Evolutionary conservation across 2,888 invertebrate species (phyloP).

Genomic region (Drosophila leonis): DNA sequence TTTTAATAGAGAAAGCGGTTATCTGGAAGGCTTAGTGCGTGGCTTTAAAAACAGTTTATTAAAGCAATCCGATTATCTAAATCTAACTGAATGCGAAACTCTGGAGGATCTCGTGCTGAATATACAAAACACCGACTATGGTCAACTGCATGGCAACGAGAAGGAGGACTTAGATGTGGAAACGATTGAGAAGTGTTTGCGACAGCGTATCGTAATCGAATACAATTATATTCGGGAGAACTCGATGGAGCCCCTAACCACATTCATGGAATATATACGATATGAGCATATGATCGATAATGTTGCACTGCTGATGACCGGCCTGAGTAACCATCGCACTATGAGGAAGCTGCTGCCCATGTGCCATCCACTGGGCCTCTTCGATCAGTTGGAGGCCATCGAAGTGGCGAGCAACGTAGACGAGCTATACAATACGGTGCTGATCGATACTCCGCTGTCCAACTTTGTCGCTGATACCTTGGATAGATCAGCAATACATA

Average conservation of each 20-base stretch:
- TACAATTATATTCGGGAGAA: slow-evolving; percentile 98
- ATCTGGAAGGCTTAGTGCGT: slow-evolving; percentile 97
- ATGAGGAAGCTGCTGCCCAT: slow-evolving; percentile 98
- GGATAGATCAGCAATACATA: slow-evolving; percentile 97
- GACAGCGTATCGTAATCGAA: slow-evolving; percentile 97
- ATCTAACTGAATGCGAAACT: slow-evolving; percentile 99
- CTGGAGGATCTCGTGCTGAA: slow-evolving; percentile 98
- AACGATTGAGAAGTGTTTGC: slow-evolving; percentile 97
- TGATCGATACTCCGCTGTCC: slow-evolving; percentile 98
- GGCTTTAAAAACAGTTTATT: slow-evolving; percentile 99
- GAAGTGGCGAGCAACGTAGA: slow-evolving; percentile 98
- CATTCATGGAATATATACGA: slow-evolving; percentile 98
- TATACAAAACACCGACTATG: slow-evolving; percentile 98
- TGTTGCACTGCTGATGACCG: slow-evolving; percentile 97
- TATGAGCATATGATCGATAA: slow-evolving; percentile 99
- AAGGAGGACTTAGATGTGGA: slow-evolving; percentile 95
- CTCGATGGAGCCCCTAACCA: slow-evolving; percentile 97
- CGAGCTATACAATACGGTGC: slow-evolving; percentile 97
- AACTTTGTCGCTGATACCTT: slow-evolving; percentile 99
- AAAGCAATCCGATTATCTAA: slow-evolving; percentile 96
- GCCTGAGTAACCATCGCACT: slow-evolving; percentile 97
- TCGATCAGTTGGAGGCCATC: slow-evolving; percentile 99
- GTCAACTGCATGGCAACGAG: slow-evolving; percentile 97
- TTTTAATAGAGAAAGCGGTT: slow-evolving; percentile 98
- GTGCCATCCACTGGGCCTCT: slow-evolving; percentile 98